These are phyloP conservation scores for Pocillopora damicornis DNA, from an alignment of 64 coral and sea anemone genomes.

Conservation along the genomic window DNA sequence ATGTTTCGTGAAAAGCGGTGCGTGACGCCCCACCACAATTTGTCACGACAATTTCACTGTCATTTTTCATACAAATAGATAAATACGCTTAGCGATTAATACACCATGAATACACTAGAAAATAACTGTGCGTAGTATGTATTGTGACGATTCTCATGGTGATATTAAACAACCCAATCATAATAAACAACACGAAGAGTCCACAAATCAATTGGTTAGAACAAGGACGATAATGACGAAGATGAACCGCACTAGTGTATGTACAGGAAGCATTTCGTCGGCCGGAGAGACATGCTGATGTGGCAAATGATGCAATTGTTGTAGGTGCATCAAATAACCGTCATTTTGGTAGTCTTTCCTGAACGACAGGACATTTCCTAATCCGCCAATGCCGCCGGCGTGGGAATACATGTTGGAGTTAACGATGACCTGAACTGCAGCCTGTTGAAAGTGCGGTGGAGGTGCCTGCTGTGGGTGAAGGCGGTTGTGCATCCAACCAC, in stretches of 20 bases:
- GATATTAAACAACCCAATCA: background rate
- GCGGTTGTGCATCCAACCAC: slow-evolving; percentile 48
- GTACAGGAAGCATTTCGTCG: slow-evolving; percentile 37
- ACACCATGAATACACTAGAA: background rate
- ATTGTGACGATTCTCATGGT: slow-evolving; percentile 29
- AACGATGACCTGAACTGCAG: slow-evolving; percentile 21
- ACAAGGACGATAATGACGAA: slow-evolving; percentile 81
- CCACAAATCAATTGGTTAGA: slow-evolving; percentile 9
- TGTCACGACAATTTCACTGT: background rate
- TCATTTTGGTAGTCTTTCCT: slow-evolving; percentile 34
- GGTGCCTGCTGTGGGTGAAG: slow-evolving; percentile 52
- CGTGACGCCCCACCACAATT: background rate
- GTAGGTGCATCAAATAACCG: slow-evolving; percentile 15
- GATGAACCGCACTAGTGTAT: slow-evolving; percentile 66
- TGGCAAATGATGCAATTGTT: slow-evolving; percentile 24
- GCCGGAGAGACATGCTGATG: slow-evolving; percentile 23
- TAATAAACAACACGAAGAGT: background rate
- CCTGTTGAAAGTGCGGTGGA: slow-evolving; percentile 6
- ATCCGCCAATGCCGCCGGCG: background rate
- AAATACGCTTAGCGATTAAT: slow-evolving; percentile 1
- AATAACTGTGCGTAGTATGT: background rate
- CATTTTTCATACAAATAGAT: background rate
- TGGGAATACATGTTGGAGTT: slow-evolving; percentile 33
- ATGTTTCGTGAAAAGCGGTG: background rate
- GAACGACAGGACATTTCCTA: background rate